These are phyloP conservation scores for Eledona agricola DNA, from an alignment of 2,888 invertebrate species.

Conservation along the genomic window DNA sequence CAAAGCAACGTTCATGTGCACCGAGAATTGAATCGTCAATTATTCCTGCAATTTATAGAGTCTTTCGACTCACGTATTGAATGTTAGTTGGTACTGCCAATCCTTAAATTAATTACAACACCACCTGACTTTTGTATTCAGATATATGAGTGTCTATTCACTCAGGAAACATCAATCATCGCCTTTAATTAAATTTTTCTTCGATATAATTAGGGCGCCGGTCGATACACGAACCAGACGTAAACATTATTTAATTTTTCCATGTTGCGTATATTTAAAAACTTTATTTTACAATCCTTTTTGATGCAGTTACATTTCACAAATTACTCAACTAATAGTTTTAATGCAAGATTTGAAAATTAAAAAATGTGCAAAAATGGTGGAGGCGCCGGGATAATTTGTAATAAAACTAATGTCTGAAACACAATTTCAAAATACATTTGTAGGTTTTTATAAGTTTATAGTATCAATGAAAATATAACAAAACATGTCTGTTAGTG, in stretches of 20 bases:
- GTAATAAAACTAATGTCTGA: no score
- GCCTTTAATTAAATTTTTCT: slow-evolving; percentile 15
- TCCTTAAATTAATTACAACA: slow-evolving; percentile 26
- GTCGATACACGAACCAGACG: no score
- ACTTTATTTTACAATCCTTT: no score
- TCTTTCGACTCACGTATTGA: slow-evolving; percentile 13
- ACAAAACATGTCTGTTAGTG: no score
- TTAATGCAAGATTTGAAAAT: no score
- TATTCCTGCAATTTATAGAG: slow-evolving; percentile 26
- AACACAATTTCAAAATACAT: no score
- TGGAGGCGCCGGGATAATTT: no score
- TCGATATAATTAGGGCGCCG: not conserved
- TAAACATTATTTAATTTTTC: not conserved
- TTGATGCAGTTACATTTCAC: no score
- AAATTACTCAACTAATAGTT: no score
- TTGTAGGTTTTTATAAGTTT: no score
- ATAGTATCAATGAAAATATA: no score
- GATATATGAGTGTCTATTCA: slow-evolving; percentile 8
- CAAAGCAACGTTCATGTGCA: slow-evolving; percentile 15
- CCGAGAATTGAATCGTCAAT: slow-evolving; percentile 25
- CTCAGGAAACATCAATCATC: slow-evolving; percentile 19
- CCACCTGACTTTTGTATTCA: slow-evolving; percentile 12
- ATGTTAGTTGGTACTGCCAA: slow-evolving; percentile 25
- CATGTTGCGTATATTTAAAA: not conserved
- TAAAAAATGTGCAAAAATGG: no score